These are phyloP conservation scores for Actias luna DNA, from an alignment of 2,888 invertebrate species.

Conservation along the genomic window DNA sequence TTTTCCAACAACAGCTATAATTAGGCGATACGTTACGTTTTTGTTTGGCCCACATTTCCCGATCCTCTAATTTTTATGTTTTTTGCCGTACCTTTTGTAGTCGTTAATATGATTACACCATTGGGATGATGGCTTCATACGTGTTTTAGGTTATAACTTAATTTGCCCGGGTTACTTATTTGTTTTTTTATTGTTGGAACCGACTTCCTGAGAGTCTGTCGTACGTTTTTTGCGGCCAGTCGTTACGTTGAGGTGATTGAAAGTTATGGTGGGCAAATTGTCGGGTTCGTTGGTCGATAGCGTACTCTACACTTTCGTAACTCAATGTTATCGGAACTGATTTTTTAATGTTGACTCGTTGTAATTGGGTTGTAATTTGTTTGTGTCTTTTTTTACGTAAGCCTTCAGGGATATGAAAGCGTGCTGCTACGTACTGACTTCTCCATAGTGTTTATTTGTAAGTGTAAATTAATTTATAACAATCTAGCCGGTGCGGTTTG, in stretches of 20 bases:
- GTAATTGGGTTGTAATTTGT: constrained; percentile 59
- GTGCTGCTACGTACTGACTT: constrained; percentile 37
- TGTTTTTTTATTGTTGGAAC: constrained; percentile 75
- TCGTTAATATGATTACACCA: constrained; percentile 82
- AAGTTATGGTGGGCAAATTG: constrained; percentile 76
- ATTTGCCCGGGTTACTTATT: constrained; percentile 78
- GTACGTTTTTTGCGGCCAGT: constrained; percentile 70
- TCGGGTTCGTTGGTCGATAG: constrained; percentile 39
- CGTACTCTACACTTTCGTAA: constrained; percentile 20
- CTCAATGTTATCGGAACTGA: constrained; percentile 44
- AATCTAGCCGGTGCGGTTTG: constrained; percentile 38
- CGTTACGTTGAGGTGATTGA: constrained; percentile 78
- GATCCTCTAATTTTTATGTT: constrained; percentile 80
- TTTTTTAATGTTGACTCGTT: constrained; percentile 55
- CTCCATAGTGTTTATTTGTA: constrained; percentile 33
- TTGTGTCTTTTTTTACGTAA: constrained; percentile 32
- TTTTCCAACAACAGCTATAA: constrained; percentile 79
- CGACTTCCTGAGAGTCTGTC: constrained; percentile 79
- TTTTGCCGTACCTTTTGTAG: constrained; percentile 81
- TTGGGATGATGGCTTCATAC: constrained; percentile 82
- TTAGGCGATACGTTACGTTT: constrained; percentile 81
- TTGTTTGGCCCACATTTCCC: constrained; percentile 82
- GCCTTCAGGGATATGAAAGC: constrained; percentile 27
- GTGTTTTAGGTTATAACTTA: constrained; percentile 82
- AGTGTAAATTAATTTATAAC: constrained; percentile 68